Conservation (phyloP, 2,888 invertebrate genomes). For the Nephrotoma guestfalica region DNA sequence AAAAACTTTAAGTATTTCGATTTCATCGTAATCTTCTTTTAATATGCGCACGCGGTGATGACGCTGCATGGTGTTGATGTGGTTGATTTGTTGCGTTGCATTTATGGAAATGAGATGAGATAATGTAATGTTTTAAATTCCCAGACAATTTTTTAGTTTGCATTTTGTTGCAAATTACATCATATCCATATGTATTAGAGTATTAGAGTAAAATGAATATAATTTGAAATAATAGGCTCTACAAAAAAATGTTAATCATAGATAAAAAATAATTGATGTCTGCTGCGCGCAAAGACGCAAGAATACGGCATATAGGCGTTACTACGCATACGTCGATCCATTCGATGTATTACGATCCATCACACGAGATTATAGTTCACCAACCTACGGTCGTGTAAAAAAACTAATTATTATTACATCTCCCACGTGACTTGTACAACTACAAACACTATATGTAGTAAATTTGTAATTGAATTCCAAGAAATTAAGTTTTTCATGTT, state of each 20-base stretch:
- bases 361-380: not conserved
- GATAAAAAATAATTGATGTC: not conserved
- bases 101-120: not conserved
- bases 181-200: not conserved
- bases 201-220: not conserved
- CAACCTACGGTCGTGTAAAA: not conserved
- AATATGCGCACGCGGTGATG: too few relatives aligned
- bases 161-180: not conserved
- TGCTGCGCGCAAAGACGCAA: not conserved
- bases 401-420: not conserved
- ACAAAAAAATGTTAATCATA: not conserved
- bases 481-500: not conserved
- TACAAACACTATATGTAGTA: not conserved
- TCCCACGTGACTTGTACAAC: not conserved
- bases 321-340: not conserved
- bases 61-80: not conserved
- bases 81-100: not conserved
- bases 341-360: not conserved
- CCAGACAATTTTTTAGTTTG: not conserved
- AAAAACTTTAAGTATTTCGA: not conserved
- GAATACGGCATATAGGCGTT: not conserved
- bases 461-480: not conserved
- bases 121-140: not conserved
- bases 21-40: not conserved
- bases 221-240: not conserved